A percentile compares a stretch with the other conserved stretches of the same genome.
These are phyloP conservation scores for Labroides dimidiatus DNA, from an alignment of 2,797 vertebrate genomes.

Conservation along the genomic window DNA sequence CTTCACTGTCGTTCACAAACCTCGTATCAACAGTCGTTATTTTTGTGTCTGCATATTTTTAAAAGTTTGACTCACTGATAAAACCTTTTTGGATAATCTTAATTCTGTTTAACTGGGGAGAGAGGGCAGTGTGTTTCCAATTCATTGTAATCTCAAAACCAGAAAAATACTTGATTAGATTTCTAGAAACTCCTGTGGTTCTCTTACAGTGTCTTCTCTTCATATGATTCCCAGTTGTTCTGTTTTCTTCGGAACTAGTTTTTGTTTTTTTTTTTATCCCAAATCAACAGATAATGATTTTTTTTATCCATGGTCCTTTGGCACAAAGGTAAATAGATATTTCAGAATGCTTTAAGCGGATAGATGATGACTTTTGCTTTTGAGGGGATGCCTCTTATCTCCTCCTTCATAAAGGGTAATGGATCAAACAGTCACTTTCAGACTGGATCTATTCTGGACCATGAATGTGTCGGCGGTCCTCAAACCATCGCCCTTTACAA, in stretches of 20 bases:
- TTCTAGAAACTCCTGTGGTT: not conserved
- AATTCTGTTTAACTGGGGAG: not conserved
- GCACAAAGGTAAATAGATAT: conserved; percentile 58
- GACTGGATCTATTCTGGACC: conserved; percentile 81
- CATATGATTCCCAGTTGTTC: not conserved
- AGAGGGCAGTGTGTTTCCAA: too few relatives aligned
- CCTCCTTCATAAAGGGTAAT: conserved; percentile 82
- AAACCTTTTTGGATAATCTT: not conserved
- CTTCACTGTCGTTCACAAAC: conserved; percentile 63
- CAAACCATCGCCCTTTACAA: conserved; percentile 81
- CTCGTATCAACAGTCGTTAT: conserved; percentile 36
- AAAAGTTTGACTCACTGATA: conserved; percentile 7
- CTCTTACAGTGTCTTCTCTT: not conserved
- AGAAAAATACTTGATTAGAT: not conserved
- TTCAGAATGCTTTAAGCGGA: conserved; percentile 48
- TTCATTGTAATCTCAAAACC: too few relatives aligned
- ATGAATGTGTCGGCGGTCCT: conserved; percentile 82
- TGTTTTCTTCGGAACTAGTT: not conserved
- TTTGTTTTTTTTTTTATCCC: conserved; percentile 11
- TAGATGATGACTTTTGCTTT: conserved; percentile 67
- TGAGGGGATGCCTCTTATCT: conserved; percentile 53
- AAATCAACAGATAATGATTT: conserved; percentile 34
- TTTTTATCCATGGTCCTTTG: conserved; percentile 24
- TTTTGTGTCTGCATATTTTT: conserved; percentile 12
- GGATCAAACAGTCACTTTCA: conserved; percentile 81